Evolutionary conservation across 1,140 invertebrate species (phyloP), one percentile per base, ranked within the genome.

Genomic region (Macrocentrus cingulum): DNA sequence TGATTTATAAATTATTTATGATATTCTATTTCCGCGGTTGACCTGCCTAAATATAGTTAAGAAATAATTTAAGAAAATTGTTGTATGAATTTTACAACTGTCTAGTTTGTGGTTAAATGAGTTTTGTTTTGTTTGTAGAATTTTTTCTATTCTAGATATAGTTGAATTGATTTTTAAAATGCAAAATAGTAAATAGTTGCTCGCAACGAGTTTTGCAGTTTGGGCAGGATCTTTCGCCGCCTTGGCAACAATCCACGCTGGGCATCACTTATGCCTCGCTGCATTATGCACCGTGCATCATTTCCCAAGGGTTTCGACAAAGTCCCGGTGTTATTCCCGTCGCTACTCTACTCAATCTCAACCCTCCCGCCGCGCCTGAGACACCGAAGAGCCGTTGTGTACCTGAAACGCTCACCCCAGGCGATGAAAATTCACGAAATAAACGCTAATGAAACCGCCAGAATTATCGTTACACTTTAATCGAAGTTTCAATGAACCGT

Each of bases 271-370:
- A 67, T 70, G 64, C 65, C 58, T 56, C 64, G 62, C 61, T 70
- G 61, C 66, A 69, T 72, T 66, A 72, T 72, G 68, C 70, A 70
- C 64, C 58, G 59, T 63, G 63, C 70, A 66, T 67, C 67, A 72
- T 72, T 72, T 72, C 70, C 70, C 70, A 18, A 1, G 62, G 58
- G 66, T 45, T 52, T 60, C 64, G 63, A 60, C 45, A 13, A n/a
- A n/a, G 3, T 58, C 36, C 29, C 50, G 3, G 2, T 15, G 36
- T 41, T 51, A n/a, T n/a, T 32, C 37, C 36, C 22, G n/a, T n/a
- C n/a, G n/a, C 22, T 15, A 2, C 15, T 52, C 42, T 22, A 25
- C 20, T 52, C 20, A 41, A 52, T 41, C 34, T 9, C 13, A n/a
- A 20, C 41, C 29, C 25, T 25, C 9, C 22, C 6, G 8, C 23